Base-by-base conservation (phyloP, 2,888 invertebrate species). In the Cephonodes hylas region DNA sequence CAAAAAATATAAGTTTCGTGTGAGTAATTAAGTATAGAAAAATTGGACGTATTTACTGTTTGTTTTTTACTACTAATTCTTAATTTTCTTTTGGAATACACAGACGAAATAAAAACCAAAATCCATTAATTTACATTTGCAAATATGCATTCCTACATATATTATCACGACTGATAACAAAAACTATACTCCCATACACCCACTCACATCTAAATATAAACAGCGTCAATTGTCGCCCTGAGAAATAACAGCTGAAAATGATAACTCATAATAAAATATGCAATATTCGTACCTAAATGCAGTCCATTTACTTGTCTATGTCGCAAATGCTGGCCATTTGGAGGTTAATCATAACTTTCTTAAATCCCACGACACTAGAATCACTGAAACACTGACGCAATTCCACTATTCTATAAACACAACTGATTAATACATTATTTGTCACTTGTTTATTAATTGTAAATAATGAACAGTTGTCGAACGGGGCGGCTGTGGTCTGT, bases 381-480 rank as follows among this genome's bases (percentile, higher is more conserved):
- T 15, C 53, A 53, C 53, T 18, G 18, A 53, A 10, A 31, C 15
- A 18, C 10, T 31, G 31, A 18, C 53, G 18, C 27, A 53, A 53
- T 18, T n/a, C n/a, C 38, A 53, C 53, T 53, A 10, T 10, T 8
- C 27, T 53, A 31, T 5, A 53, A 31, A 31, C 27, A 15, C 18
- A 31, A 31, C 31, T 10, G 18, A 27, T 53, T 8, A 8, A 27
- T 18, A 27, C 18, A 53, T 3, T 25, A 53, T 53, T 53, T 53
- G 53, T 53, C 31, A 53, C 53, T 53, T 53, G 53, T 53, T 53
- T 53, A 53, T 53, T 53, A 13, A 27, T 18, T 53, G 53, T 53
- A 53, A 53, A 53, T 53, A 53, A 53, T 46, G 27, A 53, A 53
- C 31, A 53, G 27, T 31, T 7, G 20, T 5, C 38, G 38, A 18